Percentiles rank a stretch among this genome's conserved stretches.
These are phyloP conservation scores for Cisticola juncidis DNA, from an alignment of 2,113 vertebrate species.

Conservation along the genomic window DNA sequence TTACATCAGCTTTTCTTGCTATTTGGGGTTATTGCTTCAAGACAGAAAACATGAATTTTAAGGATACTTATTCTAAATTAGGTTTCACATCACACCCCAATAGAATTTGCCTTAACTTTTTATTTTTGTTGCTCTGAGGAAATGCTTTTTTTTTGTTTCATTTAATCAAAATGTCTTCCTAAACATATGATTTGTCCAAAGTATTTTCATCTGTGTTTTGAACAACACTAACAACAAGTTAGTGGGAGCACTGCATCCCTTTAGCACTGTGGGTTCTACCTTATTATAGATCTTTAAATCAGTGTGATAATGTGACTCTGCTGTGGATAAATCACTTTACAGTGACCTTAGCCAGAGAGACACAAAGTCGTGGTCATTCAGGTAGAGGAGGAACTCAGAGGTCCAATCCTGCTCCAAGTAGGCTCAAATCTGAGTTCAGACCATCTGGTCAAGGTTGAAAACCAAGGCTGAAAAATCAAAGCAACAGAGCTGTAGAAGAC, in stretches of 20 bases:
- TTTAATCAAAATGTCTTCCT: background rate
- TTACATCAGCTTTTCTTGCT: background rate
- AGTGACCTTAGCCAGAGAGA: background rate
- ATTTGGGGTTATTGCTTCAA: background rate
- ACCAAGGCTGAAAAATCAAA: background rate
- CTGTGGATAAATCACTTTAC: background rate
- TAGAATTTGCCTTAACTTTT: background rate
- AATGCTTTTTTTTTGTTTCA: background rate
- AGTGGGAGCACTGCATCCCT: background rate
- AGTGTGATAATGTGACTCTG: background rate
- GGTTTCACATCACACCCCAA: background rate
- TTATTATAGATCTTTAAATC: background rate
- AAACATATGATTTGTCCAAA: background rate
- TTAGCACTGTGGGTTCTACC: background rate
- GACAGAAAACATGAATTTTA: background rate
- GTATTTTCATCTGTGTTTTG: background rate
- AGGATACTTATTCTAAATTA: background rate
- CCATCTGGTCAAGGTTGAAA: background rate
- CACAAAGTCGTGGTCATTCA: background rate
- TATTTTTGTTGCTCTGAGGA: background rate
- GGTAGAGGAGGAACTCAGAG: background rate
- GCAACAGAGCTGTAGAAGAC: background rate
- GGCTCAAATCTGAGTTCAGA: background rate
- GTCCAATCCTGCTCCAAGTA: background rate
- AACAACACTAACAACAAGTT: background rate